These are phyloP conservation scores for Abscondita cerata DNA, from an alignment of 2,888 invertebrate genomes.

Conservation along the genomic window DNA sequence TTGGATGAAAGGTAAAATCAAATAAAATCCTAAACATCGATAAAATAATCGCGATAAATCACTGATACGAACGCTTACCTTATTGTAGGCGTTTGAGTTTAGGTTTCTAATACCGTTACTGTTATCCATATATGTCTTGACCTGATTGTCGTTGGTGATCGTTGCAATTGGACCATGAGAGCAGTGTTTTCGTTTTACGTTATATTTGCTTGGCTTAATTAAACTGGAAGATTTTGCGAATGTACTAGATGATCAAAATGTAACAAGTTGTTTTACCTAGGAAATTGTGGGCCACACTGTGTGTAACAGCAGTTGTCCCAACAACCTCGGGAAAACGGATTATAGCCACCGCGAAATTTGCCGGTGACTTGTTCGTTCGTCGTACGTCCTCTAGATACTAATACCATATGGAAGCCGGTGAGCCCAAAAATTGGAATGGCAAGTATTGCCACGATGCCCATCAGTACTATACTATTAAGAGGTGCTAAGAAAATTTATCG, in stretches of 20 bases:
- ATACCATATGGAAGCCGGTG: slow-evolving; percentile 97
- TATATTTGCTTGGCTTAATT: slow-evolving; percentile 72
- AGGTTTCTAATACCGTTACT: slow-evolving; percentile 81
- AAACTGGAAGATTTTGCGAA: too few species aligned
- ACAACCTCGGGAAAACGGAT: slow-evolving; percentile 97
- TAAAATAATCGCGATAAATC: too few species aligned
- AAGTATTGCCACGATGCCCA: slow-evolving; percentile 89
- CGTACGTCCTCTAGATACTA: slow-evolving; percentile 95
- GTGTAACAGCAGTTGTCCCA: slow-evolving; percentile 94
- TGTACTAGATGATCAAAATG: too few species aligned
- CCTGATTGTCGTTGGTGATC: slow-evolving; percentile 79
- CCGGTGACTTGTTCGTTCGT: slow-evolving; percentile 99
- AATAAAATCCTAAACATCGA: too few species aligned
- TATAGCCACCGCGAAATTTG: slow-evolving; percentile 98
- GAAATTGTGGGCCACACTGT: slow-evolving; percentile 96
- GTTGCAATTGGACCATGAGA: slow-evolving; percentile 60
- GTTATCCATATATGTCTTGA: slow-evolving; percentile 95
- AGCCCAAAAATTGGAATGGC: slow-evolving; percentile 97
- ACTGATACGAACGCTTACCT: slow-evolving; percentile 69
- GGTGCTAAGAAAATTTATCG: too few species aligned
- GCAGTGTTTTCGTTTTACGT: slow-evolving; percentile 66
- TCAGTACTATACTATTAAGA: slow-evolving; percentile 89
- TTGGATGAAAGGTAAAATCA: too few species aligned
- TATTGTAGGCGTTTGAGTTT: slow-evolving; percentile 89
- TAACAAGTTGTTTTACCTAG: slow-evolving; percentile 75